Conservation (phyloP, 2,888 invertebrate species). For the Chloroclystis v-ata region DNA sequence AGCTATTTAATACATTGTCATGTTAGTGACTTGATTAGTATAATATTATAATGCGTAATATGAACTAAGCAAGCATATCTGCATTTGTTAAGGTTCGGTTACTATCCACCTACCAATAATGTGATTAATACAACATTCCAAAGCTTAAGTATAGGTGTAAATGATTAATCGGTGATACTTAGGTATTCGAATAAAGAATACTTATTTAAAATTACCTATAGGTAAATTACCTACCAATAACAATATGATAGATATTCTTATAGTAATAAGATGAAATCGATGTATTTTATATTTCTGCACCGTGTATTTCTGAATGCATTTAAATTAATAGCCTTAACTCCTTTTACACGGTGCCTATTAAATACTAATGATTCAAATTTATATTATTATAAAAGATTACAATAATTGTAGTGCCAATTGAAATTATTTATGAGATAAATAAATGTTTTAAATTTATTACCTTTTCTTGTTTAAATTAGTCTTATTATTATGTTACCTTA, state of each 20-base stretch:
- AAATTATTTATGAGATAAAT: neutral
- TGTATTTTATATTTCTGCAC: no score
- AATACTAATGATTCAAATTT: no score
- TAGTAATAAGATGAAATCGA: no score
- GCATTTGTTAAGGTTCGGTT: neutral
- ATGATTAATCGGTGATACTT: neutral
- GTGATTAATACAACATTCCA: conserved; percentile 45
- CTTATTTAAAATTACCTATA: no score
- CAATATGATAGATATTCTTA: no score
- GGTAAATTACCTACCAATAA: no score
- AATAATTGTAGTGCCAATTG: neutral
- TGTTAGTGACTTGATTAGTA: neutral
- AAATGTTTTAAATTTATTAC: conserved; percentile 4
- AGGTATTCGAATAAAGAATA: no score
- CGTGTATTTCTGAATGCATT: conserved; percentile 5
- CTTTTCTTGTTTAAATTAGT: no score
- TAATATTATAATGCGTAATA: neutral
- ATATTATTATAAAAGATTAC: neutral
- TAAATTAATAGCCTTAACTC: conserved; percentile 1
- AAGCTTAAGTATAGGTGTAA: conserved; percentile 25
- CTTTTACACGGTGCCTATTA: neutral
- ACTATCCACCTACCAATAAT: conserved; percentile 9
- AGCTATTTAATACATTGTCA: neutral
- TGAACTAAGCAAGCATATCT: neutral
- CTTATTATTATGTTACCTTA: no score